These are phyloP conservation scores for Archips crataeganus DNA, from an alignment of 2,888 invertebrate genomes.

Conservation along the genomic window DNA sequence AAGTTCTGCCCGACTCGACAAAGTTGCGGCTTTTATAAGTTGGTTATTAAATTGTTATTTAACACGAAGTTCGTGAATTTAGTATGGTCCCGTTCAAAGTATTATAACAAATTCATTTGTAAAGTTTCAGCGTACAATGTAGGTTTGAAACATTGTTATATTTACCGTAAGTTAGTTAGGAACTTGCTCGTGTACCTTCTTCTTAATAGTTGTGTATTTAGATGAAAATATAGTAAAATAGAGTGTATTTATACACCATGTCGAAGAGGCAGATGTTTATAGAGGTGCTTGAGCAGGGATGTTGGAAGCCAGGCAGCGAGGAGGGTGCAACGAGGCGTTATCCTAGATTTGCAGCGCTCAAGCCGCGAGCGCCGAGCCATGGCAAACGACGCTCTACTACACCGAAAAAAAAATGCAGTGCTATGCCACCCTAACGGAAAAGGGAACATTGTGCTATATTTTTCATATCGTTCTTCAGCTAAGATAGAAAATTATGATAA, in stretches of 20 bases:
- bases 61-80: constrained; percentile 25
- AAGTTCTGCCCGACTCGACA: constrained; percentile 32
- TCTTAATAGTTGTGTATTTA: background rate
- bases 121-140: constrained; percentile 17
- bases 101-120: constrained; percentile 29
- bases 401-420: constrained; percentile 31
- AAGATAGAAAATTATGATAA: background rate
- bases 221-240: background rate
- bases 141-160: constrained; percentile 20
- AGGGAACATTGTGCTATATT: background rate
- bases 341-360: constrained; percentile 51
- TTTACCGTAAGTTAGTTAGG: constrained; percentile 4
- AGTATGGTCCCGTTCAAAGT: constrained; percentile 28
- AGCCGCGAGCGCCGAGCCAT: constrained; percentile 30
- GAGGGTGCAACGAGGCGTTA: constrained; percentile 58
- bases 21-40: constrained; percentile 42
- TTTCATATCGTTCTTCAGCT: background rate
- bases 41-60: constrained; percentile 43
- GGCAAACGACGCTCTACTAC: background rate
- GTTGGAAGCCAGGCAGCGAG: constrained; percentile 49
- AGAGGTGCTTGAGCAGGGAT: constrained; percentile 36
- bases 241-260: background rate
- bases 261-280: constrained; percentile 21
- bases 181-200: background rate
- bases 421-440: background rate